Percentiles rank a stretch among this genome's conserved stretches.
These are phyloP conservation scores for Chrysogorgia sp. DNA, from an alignment of 92 coral and sea anemone species.

Conservation along the genomic window DNA sequence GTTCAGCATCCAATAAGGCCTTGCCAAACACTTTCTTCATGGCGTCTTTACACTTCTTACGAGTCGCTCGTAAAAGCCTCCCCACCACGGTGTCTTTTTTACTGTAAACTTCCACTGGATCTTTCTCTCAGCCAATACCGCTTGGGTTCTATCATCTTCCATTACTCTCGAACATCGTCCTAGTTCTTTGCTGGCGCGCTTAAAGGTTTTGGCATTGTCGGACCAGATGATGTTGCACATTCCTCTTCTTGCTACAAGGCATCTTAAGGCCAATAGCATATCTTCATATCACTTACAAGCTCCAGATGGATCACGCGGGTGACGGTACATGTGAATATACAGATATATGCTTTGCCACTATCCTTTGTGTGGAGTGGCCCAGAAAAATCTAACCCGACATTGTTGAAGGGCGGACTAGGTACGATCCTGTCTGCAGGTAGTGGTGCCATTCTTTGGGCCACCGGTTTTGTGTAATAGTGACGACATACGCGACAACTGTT, in stretches of 20 bases:
- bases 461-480: slow-evolving; percentile 31
- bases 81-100: slow-evolving; percentile 53
- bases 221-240: slow-evolving; percentile 53
- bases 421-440: slow-evolving; percentile 50
- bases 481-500: neutral
- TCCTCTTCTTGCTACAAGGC: slow-evolving; percentile 59
- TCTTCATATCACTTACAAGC: slow-evolving; percentile 46
- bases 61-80: slow-evolving; percentile 44
- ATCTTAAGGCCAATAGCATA: slow-evolving; percentile 45
- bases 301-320: slow-evolving; percentile 57
- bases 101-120: slow-evolving; percentile 41
- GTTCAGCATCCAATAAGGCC: slow-evolving; percentile 53
- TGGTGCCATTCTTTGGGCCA: slow-evolving; percentile 37
- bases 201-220: slow-evolving; percentile 58
- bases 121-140: slow-evolving; percentile 23
- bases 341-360: slow-evolving; percentile 51
- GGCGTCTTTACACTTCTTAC: slow-evolving; percentile 48
- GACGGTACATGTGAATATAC: slow-evolving; percentile 52
- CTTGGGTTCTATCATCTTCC: slow-evolving; percentile 26
- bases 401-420: slow-evolving; percentile 56
- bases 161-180: slow-evolving; percentile 28
- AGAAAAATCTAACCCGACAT: slow-evolving; percentile 52
- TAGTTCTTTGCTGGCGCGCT: slow-evolving; percentile 44
- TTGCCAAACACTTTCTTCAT: slow-evolving; percentile 45
- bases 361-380: slow-evolving; percentile 7